Evolutionary conservation across 1,140 invertebrate species (phyloP).

Genomic region (Globodera ellingtonae): DNA sequence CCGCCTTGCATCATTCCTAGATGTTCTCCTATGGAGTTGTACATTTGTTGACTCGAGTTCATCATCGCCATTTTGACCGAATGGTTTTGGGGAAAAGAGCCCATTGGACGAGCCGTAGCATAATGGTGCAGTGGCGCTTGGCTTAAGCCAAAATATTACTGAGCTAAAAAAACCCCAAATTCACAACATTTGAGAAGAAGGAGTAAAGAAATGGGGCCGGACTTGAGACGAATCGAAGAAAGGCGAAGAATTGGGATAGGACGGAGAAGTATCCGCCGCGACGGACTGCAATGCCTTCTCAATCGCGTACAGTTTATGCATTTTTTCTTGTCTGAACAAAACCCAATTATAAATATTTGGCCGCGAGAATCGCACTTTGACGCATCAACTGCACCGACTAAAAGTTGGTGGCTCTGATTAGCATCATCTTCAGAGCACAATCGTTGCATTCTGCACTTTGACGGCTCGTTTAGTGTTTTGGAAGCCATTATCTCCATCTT

Average conservation of each 20-base stretch:
- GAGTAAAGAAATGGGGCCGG: neutral
- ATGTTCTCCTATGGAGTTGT: neutral
- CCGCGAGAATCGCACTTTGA: neutral
- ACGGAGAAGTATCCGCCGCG: neutral
- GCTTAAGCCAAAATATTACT: neutral
- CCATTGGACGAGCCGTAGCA: neutral
- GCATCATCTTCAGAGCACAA: neutral
- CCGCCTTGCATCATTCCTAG: neutral
- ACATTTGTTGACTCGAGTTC: neutral
- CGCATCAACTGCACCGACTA: neutral
- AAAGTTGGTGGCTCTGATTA: neutral
- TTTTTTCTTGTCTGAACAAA: slow-evolving; percentile 6
- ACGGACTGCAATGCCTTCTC: neutral
- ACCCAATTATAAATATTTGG: neutral
- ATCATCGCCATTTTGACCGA: neutral
- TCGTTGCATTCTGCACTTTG: slow-evolving; percentile 43
- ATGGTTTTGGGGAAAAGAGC: neutral
- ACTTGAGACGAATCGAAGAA: neutral
- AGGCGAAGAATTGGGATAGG: neutral
- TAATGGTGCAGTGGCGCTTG: neutral
- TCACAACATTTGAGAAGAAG: neutral
- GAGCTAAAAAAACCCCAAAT: neutral
- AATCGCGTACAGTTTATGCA: slow-evolving; percentile 3
- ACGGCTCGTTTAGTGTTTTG: slow-evolving; percentile 23
- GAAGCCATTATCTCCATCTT: slow-evolving; percentile 31